A percentile compares a stretch with the other conserved stretches of the same genome.
phyloP scores from a whole-genome alignment of 2,113 vertebrate genomes.

The Cynoglossus semilaevis region DNA sequence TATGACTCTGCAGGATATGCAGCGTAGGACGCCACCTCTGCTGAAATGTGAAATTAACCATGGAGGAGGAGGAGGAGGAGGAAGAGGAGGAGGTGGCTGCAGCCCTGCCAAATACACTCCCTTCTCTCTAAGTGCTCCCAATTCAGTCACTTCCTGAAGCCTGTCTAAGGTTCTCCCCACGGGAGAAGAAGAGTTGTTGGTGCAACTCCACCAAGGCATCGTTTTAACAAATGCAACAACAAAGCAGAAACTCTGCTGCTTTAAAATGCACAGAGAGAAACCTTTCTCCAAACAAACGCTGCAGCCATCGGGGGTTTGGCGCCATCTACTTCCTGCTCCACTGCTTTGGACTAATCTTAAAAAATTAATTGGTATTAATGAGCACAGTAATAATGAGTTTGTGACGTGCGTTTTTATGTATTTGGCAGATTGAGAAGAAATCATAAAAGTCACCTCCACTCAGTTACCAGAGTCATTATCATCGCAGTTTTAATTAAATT shows the following conservation, averaged over 20 bases:
- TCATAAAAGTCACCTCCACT: no score
- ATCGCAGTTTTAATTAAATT: no score
- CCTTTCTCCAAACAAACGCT: background rate
- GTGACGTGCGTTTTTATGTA: no score
- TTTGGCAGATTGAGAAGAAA: no score
- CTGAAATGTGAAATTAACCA: conserved; percentile 34
- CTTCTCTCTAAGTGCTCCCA: conserved; percentile 47
- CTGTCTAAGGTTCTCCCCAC: conserved; percentile 38
- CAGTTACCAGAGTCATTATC: no score
- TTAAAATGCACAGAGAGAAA: background rate
- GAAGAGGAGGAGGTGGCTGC: conserved; percentile 22
- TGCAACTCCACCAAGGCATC: conserved; percentile 11
- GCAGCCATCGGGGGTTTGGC: no score
- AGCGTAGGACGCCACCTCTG: conserved; percentile 27
- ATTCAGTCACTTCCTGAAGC: conserved; percentile 51
- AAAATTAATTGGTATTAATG: no score
- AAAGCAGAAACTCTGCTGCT: conserved; percentile 27
- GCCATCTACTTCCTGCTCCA: no score
- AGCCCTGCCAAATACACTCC: conserved; percentile 51
- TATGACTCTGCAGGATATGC: conserved; percentile 39
- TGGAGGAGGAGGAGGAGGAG: conserved; percentile 21
- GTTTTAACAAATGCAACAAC: conserved; percentile 35
- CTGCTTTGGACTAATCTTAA: no score
- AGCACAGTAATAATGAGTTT: no score
- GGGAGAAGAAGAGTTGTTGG: conserved; percentile 29